Evolutionary conservation across 1,140 invertebrate genomes (phyloP).

Genomic region (Lepidotrigona ventralis): DNA sequence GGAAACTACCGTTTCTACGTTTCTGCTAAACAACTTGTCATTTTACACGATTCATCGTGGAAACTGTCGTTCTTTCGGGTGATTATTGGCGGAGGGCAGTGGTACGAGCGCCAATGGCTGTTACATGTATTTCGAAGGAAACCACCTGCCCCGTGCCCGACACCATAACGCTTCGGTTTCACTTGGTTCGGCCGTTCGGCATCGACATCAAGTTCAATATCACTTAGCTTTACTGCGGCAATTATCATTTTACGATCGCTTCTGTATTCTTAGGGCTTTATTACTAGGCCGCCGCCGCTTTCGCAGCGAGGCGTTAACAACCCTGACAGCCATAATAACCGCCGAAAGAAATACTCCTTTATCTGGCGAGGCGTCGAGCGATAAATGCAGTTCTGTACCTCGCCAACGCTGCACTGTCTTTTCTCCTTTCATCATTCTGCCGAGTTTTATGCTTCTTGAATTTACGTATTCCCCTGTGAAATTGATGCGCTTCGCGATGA

Average conservation of each 20-base stretch:
- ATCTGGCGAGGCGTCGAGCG: conserved; percentile 58
- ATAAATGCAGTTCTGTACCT: conserved; percentile 75
- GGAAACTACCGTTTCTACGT: background rate
- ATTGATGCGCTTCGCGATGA: conserved; percentile 15
- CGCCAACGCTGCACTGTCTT: conserved; percentile 37
- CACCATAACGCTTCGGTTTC: conserved; percentile 63
- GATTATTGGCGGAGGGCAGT: conserved; percentile 4
- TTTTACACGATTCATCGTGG: background rate
- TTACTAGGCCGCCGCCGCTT: conserved; percentile 68
- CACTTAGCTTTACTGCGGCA: conserved; percentile 78
- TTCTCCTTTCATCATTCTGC: conserved; percentile 5
- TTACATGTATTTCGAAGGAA: conserved; percentile 53
- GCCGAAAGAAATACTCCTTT: conserved; percentile 72
- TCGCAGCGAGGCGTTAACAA: conserved; percentile 75
- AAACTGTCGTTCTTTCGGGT: background rate
- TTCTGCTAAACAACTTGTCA: no score
- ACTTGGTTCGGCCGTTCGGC: conserved; percentile 63
- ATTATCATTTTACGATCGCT: conserved; percentile 80
- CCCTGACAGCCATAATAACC: conserved; percentile 71
- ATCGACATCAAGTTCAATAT: conserved; percentile 79
- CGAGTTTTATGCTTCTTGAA: conserved; percentile 3
- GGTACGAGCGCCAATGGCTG: background rate
- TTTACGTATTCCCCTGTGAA: conserved; percentile 21
- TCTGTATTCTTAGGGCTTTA: conserved; percentile 79
- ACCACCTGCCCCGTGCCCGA: conserved; percentile 61